Evolutionary conservation across 2,113 vertebrate species (phyloP).

Genomic region (Dromaius novaehollandiae): DNA sequence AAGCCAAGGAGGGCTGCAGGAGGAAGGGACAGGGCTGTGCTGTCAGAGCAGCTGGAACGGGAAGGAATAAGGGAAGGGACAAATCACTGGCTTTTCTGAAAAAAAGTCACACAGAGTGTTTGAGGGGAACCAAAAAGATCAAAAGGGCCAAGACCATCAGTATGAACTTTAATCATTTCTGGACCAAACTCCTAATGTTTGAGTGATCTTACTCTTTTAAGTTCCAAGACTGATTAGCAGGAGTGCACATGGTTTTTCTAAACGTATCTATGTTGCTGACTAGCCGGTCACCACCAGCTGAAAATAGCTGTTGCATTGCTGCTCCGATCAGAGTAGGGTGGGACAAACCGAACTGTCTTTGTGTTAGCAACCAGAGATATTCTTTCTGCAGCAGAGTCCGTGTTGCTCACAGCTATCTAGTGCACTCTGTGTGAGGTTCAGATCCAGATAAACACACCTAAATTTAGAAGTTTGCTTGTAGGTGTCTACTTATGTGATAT

Average conservation of each 20-base stretch:
- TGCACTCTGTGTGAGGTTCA: background rate
- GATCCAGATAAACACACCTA: background rate
- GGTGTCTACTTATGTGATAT: background rate
- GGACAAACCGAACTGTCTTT: background rate
- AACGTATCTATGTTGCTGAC: background rate
- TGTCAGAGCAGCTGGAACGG: background rate
- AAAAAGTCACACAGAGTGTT: background rate
- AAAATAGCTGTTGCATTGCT: background rate
- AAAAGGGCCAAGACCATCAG: background rate
- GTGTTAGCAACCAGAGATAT: background rate
- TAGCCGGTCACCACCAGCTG: background rate
- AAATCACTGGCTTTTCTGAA: background rate
- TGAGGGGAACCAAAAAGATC: background rate
- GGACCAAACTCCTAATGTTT: background rate
- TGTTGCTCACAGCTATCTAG: background rate
- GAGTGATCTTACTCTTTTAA: background rate
- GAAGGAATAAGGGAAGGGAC: background rate
- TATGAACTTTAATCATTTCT: background rate
- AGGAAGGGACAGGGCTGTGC: background rate
- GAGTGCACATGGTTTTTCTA: background rate
- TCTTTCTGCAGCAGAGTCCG: background rate
- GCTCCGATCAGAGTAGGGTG: accelerated
- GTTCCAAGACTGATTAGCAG: background rate
- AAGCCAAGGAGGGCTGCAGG: background rate
- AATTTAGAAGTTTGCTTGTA: slow-evolving; percentile 5